Percentiles rank a stretch among this genome's conserved stretches.
Evolutionary conservation across 1,140 invertebrate genomes (phyloP).

Genomic region (Portunus trituberculatus): DNA sequence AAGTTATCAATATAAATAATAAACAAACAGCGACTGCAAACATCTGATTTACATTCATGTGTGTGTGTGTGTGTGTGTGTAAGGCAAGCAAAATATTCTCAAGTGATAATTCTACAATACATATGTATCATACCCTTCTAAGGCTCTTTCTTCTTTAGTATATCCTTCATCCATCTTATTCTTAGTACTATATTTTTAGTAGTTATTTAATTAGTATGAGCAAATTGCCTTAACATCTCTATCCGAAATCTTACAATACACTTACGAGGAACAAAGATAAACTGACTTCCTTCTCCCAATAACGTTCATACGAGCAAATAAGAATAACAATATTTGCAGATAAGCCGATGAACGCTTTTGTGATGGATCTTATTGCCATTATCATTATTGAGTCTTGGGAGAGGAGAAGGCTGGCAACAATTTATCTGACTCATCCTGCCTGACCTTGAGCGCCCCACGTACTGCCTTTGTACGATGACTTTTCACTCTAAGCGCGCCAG

Average conservation of each 20-base stretch:
- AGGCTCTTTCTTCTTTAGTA: background rate
- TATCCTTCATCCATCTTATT: background rate
- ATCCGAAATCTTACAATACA: too few species aligned
- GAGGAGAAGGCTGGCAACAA: background rate
- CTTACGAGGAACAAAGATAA: background rate
- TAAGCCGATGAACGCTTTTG: background rate
- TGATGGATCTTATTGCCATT: background rate
- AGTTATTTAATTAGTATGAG: background rate
- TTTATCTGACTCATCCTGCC: background rate
- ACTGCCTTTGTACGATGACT: background rate
- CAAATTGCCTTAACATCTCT: background rate
- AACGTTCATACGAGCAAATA: background rate
- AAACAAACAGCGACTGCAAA: background rate
- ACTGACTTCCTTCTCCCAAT: background rate
- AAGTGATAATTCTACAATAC: too few species aligned
- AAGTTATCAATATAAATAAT: background rate
- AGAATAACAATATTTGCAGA: background rate
- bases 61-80: background rate
- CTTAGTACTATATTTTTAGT: background rate
- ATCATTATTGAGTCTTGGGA: background rate
- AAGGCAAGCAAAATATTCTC: background rate
- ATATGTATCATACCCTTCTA: too few species aligned
- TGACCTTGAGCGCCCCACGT: background rate
- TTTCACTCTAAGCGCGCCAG: background rate
- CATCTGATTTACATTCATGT: background rate